Percentiles rank a stretch among this genome's conserved stretches.
These are phyloP conservation scores for Poeciliopsis gracilis DNA, from an alignment of 2,797 vertebrate genomes.

Conservation along the genomic window DNA sequence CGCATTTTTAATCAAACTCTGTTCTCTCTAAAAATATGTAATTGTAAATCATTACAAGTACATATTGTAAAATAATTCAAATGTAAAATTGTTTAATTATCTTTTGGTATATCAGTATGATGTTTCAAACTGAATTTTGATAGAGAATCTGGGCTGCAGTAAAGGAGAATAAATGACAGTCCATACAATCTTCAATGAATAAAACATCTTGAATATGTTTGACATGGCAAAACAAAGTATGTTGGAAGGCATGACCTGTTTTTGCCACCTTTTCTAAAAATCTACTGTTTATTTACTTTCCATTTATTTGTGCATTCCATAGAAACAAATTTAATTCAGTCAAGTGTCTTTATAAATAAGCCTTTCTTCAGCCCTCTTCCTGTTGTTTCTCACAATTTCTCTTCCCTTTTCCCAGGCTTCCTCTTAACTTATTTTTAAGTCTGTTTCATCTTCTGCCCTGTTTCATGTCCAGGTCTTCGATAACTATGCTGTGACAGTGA, in stretches of 20 bases:
- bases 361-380: constrained; percentile 6
- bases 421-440: not conserved
- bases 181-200: not conserved
- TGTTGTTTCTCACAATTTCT: constrained; percentile 12
- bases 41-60: not conserved
- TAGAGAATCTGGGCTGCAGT: not conserved
- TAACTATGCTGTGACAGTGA: constrained; percentile 97
- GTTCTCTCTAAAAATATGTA: not conserved
- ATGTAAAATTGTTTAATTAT: not conserved
- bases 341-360: not conserved
- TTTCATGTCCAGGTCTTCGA: constrained; percentile 87
- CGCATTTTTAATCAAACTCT: not conserved
- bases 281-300: not conserved
- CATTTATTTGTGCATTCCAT: not conserved
- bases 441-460: not conserved
- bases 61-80: not conserved
- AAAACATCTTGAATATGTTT: not conserved
- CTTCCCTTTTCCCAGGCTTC: constrained; percentile 15
- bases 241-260: not conserved
- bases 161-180: not conserved
- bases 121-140: not conserved
- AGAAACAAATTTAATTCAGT: not conserved
- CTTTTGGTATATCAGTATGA: not conserved
- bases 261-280: not conserved
- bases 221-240: not conserved